Base-by-base conservation (phyloP, 2,797 vertebrate species). In the Tolypeutes matacus region DNA sequence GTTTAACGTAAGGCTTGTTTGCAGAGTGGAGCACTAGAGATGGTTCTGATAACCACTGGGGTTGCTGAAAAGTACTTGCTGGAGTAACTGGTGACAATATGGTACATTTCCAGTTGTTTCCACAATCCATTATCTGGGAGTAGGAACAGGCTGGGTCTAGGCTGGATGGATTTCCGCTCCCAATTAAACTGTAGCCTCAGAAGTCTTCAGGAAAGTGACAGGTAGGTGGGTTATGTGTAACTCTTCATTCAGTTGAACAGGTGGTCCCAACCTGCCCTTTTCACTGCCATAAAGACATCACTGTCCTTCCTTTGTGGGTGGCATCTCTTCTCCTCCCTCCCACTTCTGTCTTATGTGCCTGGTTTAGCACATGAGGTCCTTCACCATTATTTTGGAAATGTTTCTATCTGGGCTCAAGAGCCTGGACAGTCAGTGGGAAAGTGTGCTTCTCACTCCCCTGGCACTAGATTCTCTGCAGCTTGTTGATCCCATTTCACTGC, bases 131-230 rank as follows among this genome's bases (percentile, higher is more conserved):
- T 86, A 72, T 49, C 46, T 39, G 20, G 6, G 14, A 86, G 65
- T 53, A 75, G 67, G 82, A 93, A 81, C 29, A 64, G 46, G 51
- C 72, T 65, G 46, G 56, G 34, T 62, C 3, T n/a, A 81, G 60
- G 62, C 17, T 81, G 53, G 77, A 21, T 53, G 18, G 0, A 51
- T 84, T 86, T 77, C 69, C 81, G 89, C 36, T 84, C 62, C 56
- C 49, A 73, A 69, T 78, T 94, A 31, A 81, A 70, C 72, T 60
- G 36, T 76, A 36, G 36, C 62, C 70, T 94, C 25, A 36, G 39
- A 73, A 70, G 25, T 27, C 34, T 84, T 70, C 21, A 42, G 27
- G 56, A 77, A 96, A 90, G 42, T 92, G 94, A 83, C 96, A 88
- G 76, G 69, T 46, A 62, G 85, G 88, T 87, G 85, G 67, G 67